These are phyloP conservation scores for Orestias chungarensis DNA, from an alignment of 2,797 vertebrate genomes.

Conservation along the genomic window DNA sequence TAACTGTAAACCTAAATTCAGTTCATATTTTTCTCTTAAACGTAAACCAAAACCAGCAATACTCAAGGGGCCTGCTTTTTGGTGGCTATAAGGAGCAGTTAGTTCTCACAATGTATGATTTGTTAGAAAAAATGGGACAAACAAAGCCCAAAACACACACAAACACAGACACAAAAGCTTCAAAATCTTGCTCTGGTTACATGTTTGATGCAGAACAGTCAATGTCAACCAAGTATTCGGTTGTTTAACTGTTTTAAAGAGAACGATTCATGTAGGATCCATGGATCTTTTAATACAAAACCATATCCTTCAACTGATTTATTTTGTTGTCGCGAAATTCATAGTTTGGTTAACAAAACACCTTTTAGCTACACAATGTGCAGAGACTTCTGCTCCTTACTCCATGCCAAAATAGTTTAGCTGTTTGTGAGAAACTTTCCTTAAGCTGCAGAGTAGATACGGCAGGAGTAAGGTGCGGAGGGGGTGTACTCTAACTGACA, in stretches of 20 bases:
- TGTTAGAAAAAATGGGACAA: no score
- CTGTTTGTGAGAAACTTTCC: conserved; percentile 59
- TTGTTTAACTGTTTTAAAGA: conserved; percentile 30
- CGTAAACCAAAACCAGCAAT: no score
- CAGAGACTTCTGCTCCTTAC: background rate
- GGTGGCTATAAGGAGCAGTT: no score
- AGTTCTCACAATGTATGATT: no score
- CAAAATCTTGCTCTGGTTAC: conserved; percentile 17
- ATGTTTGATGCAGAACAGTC: conserved; percentile 41
- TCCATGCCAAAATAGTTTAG: conserved; percentile 58
- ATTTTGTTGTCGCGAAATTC: background rate
- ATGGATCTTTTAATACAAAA: background rate
- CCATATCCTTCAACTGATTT: background rate
- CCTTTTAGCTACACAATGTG: background rate
- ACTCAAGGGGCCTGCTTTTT: no score
- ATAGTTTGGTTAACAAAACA: background rate
- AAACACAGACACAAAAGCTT: conserved; percentile 18
- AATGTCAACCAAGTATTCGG: conserved; percentile 45
- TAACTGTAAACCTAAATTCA: no score
- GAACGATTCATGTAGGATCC: background rate
- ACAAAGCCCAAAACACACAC: conserved; percentile 12
- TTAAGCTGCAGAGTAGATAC: conserved; percentile 47
- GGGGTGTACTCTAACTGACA: conserved; percentile 47
- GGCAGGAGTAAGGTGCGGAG: conserved; percentile 27
- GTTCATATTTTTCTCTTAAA: no score